A percentile compares a stretch with the other conserved stretches of the same genome.
These are phyloP conservation scores for Solen grandis DNA, from an alignment of 1,140 invertebrate genomes.

Conservation along the genomic window DNA sequence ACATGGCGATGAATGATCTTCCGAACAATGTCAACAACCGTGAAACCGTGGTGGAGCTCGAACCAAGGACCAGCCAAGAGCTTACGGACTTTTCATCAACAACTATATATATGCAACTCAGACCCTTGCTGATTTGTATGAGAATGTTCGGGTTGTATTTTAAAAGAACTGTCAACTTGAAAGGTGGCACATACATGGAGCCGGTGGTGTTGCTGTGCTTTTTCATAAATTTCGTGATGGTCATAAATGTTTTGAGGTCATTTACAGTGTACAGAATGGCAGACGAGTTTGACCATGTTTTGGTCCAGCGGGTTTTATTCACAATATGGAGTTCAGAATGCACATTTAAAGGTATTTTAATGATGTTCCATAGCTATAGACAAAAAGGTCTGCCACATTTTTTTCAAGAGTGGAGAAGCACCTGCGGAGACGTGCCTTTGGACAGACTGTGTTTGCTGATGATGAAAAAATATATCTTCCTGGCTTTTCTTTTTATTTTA, in stretches of 20 bases:
- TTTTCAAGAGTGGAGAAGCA: slow-evolving; percentile 30
- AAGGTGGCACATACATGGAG: neutral
- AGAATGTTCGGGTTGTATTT: slow-evolving; percentile 22
- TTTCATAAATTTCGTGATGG: slow-evolving; percentile 26
- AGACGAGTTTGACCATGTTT: slow-evolving; percentile 25
- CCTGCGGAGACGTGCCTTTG: slow-evolving; percentile 12
- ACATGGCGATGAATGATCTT: too few relatives aligned
- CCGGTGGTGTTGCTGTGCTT: neutral
- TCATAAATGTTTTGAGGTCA: slow-evolving; percentile 26
- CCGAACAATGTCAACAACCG: neutral
- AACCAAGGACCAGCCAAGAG: neutral
- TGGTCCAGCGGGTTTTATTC: slow-evolving; percentile 38
- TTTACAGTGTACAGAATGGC: slow-evolving; percentile 23
- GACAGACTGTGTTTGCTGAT: slow-evolving; percentile 26
- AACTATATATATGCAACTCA: slow-evolving; percentile 3
- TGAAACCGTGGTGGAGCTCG: slow-evolving; percentile 7
- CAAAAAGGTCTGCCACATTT: slow-evolving; percentile 33
- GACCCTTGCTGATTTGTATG: slow-evolving; percentile 15
- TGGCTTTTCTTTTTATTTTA: slow-evolving; percentile 36
- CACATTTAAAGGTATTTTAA: slow-evolving; percentile 26
- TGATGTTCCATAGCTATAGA: slow-evolving; percentile 27
- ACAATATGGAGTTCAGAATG: slow-evolving; percentile 49
- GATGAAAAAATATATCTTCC: slow-evolving; percentile 32
- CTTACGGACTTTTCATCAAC: neutral
- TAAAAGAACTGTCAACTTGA: neutral